These are phyloP conservation scores for Seriola dumerili DNA, from an alignment of 2,113 vertebrate species.

Conservation along the genomic window DNA sequence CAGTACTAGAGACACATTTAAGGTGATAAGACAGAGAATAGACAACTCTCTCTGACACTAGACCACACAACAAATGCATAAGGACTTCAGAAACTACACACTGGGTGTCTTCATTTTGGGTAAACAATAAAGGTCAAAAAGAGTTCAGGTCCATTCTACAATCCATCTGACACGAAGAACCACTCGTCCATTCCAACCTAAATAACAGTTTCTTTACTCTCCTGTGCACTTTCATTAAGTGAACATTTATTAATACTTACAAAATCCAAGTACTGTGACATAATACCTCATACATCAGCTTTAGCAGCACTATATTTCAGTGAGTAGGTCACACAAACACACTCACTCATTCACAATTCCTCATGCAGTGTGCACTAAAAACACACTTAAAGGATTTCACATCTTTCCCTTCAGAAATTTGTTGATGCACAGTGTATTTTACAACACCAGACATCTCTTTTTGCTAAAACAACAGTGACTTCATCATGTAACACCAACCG, in stretches of 20 bases:
- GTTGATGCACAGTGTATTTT: constrained; percentile 19
- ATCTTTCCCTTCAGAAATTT: constrained; percentile 55
- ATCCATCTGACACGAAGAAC: constrained; percentile 24
- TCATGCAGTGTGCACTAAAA: constrained; percentile 28
- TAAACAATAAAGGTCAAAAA: constrained; percentile 37
- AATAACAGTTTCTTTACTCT: constrained; percentile 23
- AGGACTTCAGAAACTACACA: constrained; percentile 24
- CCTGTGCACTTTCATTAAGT: constrained; percentile 35
- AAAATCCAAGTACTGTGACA: constrained; percentile 65
- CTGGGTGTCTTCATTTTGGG: constrained; percentile 30
- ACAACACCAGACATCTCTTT: constrained; percentile 10
- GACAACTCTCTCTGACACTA: constrained; percentile 40
- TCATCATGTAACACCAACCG: constrained; percentile 30
- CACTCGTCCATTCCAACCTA: constrained; percentile 3
- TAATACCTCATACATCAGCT: constrained; percentile 58
- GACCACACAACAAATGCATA: constrained; percentile 28
- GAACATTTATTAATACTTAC: constrained; percentile 55
- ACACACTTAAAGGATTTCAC: constrained; percentile 33
- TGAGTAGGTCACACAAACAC: constrained; percentile 21
- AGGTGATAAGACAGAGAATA: constrained; percentile 47
- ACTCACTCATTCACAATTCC: neutral
- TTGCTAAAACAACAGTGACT: constrained; percentile 36
- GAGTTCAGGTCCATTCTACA: constrained; percentile 27
- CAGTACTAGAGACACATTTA: constrained; percentile 41
- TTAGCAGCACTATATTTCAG: constrained; percentile 72